Base-by-base conservation (phyloP, 1,140 invertebrate species). In the Drosophila aff. region DNA sequence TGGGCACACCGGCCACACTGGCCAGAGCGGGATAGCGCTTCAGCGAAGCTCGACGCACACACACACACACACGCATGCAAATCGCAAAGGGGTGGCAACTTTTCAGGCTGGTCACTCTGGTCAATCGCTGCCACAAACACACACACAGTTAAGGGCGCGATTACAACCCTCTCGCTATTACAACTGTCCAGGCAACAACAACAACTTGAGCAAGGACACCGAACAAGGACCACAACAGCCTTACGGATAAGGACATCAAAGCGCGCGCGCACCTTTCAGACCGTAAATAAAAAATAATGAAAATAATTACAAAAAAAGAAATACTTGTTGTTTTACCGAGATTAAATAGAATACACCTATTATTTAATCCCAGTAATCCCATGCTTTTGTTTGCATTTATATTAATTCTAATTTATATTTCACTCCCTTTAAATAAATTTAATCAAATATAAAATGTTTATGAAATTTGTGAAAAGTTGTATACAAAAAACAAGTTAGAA, bases 1-100 rank as follows among this genome's bases (percentile, higher is more conserved):
- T 89, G 84, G 84, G 79, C 80, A 78, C 66, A 75, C 77, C 55
- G 65, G 60, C 47, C 60, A 28, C 50, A 55, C 49, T 67, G 46
- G 64, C 36, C 57, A 67, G 57, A 68, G 66, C 74, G 80, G 63
- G 65, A 57, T 43, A 79, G 53, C 21, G 53, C 53, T 40, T 40
- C 4, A n/a, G 15, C 36, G 9, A 57, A 57, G 53, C 53, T 40
- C 36, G 36, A 28, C 23, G 46, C 46, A 49, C 23, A 10, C 15
- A 49, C 46, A 47, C 21, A 50, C 28, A 31, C 61, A 49, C 43
- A 68, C 63, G 44, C 40, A 31, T 28, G 40, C 49, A 18, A 38
- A n/a, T 28, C 23, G 33, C 18, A 64, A 64, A 47, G 64, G 67
- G 67, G 63, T 71, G 63, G 67, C 43, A 36, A 65, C 46, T 40